Conservation (phyloP, 23 tunicate species). For the Botrylloides violaceus region DNA sequence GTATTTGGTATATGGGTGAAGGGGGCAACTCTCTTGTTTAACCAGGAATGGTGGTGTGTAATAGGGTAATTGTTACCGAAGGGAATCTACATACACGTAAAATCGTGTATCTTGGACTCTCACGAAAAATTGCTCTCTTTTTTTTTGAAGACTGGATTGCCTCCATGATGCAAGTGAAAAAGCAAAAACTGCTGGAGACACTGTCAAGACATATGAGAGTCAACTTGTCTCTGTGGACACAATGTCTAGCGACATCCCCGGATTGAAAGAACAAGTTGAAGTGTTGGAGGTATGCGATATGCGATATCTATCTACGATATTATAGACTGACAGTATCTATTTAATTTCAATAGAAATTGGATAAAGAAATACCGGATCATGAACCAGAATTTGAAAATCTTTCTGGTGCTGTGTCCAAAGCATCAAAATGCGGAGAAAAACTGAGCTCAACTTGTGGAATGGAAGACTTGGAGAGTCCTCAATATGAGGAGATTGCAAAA, state of each 20-base stretch:
- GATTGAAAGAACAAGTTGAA: slow-evolving; percentile 36
- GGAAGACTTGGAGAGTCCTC: slow-evolving; percentile 17
- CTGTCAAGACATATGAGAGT: slow-evolving; percentile 35
- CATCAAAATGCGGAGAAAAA: slow-evolving; percentile 12
- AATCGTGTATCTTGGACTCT: too few relatives aligned
- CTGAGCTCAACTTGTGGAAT: slow-evolving; percentile 11
- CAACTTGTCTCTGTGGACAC: slow-evolving; percentile 39
- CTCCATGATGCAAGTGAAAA: slow-evolving; percentile 29
- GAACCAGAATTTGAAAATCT: slow-evolving; percentile 58
- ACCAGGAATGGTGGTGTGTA: too few relatives aligned
- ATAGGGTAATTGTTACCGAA: too few relatives aligned
- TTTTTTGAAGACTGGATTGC: slow-evolving; percentile 1
- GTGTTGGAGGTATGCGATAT: slow-evolving; percentile 32
- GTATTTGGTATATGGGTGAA: too few relatives aligned
- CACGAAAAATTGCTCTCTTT: too few relatives aligned
- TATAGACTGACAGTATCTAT: not conserved
- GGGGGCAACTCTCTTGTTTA: too few relatives aligned
- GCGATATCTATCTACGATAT: not conserved
- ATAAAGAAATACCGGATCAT: slow-evolving; percentile 33
- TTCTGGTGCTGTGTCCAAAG: slow-evolving; percentile 11
- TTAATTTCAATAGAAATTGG: slow-evolving; percentile 35
- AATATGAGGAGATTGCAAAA: slow-evolving; percentile 16
- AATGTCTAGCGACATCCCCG: slow-evolving; percentile 58
- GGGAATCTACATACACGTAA: too few relatives aligned
- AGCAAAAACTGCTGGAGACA: slow-evolving; percentile 19